These are phyloP conservation scores for Metalampra italica DNA, from an alignment of 2,888 invertebrate species.

Conservation along the genomic window DNA sequence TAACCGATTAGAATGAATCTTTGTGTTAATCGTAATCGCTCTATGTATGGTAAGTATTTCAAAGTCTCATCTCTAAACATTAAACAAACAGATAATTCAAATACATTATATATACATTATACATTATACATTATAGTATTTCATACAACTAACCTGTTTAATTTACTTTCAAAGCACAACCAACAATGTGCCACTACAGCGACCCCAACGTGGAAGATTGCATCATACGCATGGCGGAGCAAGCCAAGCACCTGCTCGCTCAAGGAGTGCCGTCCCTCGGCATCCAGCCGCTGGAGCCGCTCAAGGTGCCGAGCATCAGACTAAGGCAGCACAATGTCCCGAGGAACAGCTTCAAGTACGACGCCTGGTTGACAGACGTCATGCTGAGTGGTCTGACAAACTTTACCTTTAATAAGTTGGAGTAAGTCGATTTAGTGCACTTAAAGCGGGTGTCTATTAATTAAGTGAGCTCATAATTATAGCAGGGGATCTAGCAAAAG, in stretches of 20 bases:
- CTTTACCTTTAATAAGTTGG: conserved; percentile 69
- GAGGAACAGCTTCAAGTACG: conserved; percentile 69
- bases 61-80: too few species aligned
- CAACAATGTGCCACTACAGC: conserved; percentile 73
- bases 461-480: neutral
- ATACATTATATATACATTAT: too few species aligned
- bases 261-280: conserved; percentile 78
- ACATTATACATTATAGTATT: too few species aligned
- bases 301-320: conserved; percentile 76
- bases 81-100: too few species aligned
- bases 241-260: conserved; percentile 68
- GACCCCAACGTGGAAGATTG: conserved; percentile 78
- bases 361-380: conserved; percentile 72
- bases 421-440: conserved; percentile 53
- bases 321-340: conserved; percentile 75
- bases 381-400: conserved; percentile 66
- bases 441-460: too few species aligned
- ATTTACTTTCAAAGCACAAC: conserved; percentile 11
- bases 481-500: too few species aligned
- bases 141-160: too few species aligned
- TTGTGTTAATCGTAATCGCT: too few species aligned
- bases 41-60: too few species aligned
- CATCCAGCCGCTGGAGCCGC: conserved; percentile 79
- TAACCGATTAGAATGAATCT: too few species aligned
- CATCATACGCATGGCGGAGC: conserved; percentile 73